These are phyloP conservation scores for Drosophila novamexicana DNA, from an alignment of 1,140 invertebrate genomes.

Conservation along the genomic window DNA sequence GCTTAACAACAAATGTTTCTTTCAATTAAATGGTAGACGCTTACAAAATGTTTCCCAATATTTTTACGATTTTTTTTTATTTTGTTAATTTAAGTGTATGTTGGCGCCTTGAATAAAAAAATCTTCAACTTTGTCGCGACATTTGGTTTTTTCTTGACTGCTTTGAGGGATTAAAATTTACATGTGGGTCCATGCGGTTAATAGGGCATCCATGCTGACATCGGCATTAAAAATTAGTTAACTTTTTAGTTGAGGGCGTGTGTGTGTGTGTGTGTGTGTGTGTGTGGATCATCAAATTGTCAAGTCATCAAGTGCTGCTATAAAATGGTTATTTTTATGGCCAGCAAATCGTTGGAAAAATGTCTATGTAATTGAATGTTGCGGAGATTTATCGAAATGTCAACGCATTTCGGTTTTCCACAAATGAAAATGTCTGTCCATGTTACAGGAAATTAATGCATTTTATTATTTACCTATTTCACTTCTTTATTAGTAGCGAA, in stretches of 20 bases:
- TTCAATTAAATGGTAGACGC: slow-evolving; percentile 64
- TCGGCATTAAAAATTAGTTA: slow-evolving; percentile 68
- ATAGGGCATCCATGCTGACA: slow-evolving; percentile 16
- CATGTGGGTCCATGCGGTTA: slow-evolving; percentile 8
- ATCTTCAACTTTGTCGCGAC: slow-evolving; percentile 59
- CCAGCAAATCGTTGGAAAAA: slow-evolving; percentile 41
- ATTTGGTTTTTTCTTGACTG: slow-evolving; percentile 22
- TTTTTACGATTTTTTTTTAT: slow-evolving; percentile 14
- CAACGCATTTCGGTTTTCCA: slow-evolving; percentile 21
- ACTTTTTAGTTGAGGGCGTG: slow-evolving; percentile 51
- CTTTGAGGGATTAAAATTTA: slow-evolving; percentile 22
- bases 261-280: slow-evolving; percentile 10
- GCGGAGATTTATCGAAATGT: slow-evolving; percentile 20
- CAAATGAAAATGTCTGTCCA: slow-evolving; percentile 1
- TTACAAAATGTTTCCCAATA: slow-evolving; percentile 43
- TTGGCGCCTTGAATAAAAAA: slow-evolving; percentile 56
- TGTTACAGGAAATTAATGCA: too few species aligned
- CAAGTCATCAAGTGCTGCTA: slow-evolving; percentile 46
- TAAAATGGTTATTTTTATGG: slow-evolving; percentile 50
- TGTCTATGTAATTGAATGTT: slow-evolving; percentile 38
- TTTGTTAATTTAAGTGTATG: slow-evolving; percentile 10
- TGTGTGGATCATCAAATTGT: slow-evolving; percentile 53
- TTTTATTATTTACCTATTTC: too few species aligned
- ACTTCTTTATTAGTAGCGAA: too few species aligned
- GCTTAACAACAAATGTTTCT: slow-evolving; percentile 44